Evolutionary conservation across 2,113 vertebrate species (phyloP).

Genomic region (Anhinga anhinga): DNA sequence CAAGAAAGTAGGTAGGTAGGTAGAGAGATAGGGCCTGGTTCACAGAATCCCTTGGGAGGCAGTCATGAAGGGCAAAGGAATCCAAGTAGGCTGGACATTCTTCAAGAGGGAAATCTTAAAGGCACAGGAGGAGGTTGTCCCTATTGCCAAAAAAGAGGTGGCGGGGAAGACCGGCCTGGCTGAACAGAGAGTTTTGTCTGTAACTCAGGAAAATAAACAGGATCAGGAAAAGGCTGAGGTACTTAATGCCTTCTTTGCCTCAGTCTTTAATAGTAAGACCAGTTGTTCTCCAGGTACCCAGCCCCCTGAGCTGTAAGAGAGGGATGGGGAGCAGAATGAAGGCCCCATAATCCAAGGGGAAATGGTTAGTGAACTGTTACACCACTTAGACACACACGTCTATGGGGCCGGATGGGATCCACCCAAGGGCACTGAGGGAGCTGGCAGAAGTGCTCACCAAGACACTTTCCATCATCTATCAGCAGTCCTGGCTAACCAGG

Average conservation of each 20-base stretch:
- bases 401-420: too few species aligned
- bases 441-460: too few species aligned
- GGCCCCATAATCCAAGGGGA: too few species aligned
- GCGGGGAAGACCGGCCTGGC: background rate
- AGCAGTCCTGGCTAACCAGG: background rate
- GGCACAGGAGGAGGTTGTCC: fast-evolving
- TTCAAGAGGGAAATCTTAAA: background rate
- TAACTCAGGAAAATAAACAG: background rate
- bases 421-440: too few species aligned
- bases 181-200: background rate
- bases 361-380: too few species aligned
- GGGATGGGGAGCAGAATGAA: background rate
- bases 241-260: background rate
- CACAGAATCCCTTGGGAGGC: background rate
- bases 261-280: background rate
- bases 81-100: background rate
- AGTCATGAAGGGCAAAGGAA: background rate
- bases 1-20: background rate
- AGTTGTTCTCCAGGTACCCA: background rate
- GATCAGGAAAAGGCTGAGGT: background rate
- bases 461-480: background rate
- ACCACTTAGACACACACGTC: too few species aligned
- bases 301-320: background rate
- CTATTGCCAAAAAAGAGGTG: fast-evolving
- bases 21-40: background rate